These are phyloP conservation scores for Colinus virginianus DNA, from an alignment of 2,113 vertebrate genomes.

Conservation along the genomic window DNA sequence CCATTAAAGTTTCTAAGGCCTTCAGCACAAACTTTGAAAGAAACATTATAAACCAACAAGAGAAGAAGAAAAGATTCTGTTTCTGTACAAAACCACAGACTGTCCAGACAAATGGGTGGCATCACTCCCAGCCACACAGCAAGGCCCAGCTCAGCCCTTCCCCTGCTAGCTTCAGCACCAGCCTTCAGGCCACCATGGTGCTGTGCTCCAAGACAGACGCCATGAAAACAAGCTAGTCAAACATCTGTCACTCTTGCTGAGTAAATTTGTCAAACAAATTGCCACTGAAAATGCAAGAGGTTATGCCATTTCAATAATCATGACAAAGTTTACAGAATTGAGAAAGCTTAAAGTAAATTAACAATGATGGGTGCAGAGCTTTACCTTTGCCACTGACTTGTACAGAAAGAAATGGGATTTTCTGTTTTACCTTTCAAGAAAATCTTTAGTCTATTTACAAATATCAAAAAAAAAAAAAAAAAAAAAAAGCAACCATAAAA, in stretches of 20 bases:
- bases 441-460: too few species aligned
- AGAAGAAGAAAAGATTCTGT: not conserved
- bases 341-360: not conserved
- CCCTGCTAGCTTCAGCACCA: not conserved
- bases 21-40: not conserved
- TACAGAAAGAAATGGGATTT: not conserved
- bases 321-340: not conserved
- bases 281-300: not conserved
- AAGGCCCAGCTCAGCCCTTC: not conserved
- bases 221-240: not conserved
- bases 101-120: not conserved
- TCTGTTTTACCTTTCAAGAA: not conserved
- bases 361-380: rapidly evolving
- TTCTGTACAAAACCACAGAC: not conserved
- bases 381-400: not conserved
- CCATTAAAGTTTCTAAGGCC: not conserved
- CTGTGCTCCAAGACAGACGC: not conserved
- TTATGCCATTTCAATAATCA: not conserved
- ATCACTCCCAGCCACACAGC: rapidly evolving
- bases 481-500: not conserved
- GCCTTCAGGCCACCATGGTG: not conserved
- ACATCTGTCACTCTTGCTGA: not conserved
- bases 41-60: rapidly evolving
- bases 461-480: too few species aligned
- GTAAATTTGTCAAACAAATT: not conserved